Percentiles rank a stretch among this genome's conserved stretches.
phyloP scores from a whole-genome alignment of 2,888 invertebrate species.

The Corbicula japonica region DNA sequence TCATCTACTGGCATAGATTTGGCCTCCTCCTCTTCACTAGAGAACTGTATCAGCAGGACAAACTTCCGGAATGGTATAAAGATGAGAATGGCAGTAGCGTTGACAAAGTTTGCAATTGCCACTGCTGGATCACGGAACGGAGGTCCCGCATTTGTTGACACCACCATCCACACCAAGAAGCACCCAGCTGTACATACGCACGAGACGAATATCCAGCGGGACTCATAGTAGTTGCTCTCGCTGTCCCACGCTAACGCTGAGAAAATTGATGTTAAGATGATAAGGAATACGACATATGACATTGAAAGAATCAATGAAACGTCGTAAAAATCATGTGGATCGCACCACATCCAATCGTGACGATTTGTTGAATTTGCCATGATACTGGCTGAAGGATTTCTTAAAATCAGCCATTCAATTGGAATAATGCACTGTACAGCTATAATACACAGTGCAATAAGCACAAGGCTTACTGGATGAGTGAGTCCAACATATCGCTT shows the following conservation, averaged over 20 bases:
- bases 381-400: slow-evolving; percentile 82
- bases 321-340: slow-evolving; percentile 83
- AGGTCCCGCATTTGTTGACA: slow-evolving; percentile 83
- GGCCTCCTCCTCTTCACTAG: slow-evolving; percentile 67
- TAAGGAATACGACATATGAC: slow-evolving; percentile 86
- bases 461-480: slow-evolving; percentile 83
- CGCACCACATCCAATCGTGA: slow-evolving; percentile 83
- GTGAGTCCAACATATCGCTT: slow-evolving; percentile 79
- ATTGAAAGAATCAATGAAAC: slow-evolving; percentile 86
- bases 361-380: slow-evolving; percentile 53
- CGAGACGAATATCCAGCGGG: slow-evolving; percentile 84
- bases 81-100: slow-evolving; percentile 85
- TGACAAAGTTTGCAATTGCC: slow-evolving; percentile 86
- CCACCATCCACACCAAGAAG: slow-evolving; percentile 86
- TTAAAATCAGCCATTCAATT: slow-evolving; percentile 86
- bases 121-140: slow-evolving; percentile 84
- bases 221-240: slow-evolving; percentile 85
- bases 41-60: slow-evolving; percentile 74
- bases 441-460: slow-evolving; percentile 82
- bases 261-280: slow-evolving; percentile 85
- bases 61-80: slow-evolving; percentile 86
- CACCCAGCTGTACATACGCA: slow-evolving; percentile 82
- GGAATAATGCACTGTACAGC: slow-evolving; percentile 86
- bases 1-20: slow-evolving; percentile 55
- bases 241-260: slow-evolving; percentile 86